Base-by-base conservation (phyloP, 2,113 vertebrate species). In the Periophthalmodon schlosseri region DNA sequence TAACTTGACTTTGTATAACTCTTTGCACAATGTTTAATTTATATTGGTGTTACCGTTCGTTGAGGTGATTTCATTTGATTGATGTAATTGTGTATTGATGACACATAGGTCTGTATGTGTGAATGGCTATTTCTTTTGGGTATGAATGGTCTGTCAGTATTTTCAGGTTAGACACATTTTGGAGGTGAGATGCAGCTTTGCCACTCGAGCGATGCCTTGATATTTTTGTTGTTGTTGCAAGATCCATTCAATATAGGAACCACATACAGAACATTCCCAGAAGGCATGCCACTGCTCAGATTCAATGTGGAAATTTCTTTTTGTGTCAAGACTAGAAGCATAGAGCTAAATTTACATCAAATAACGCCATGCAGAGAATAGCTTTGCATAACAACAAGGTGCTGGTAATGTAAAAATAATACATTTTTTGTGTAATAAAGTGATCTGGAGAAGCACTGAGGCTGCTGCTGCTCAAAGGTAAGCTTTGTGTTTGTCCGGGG, bases 1-100 rank as follows among this genome's bases (percentile, higher is more conserved):
- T 73, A 79, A 69, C 77, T 68, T 83, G 78, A 84, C 65, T 84
- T 74, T 80, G 75, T 89, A 74, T 85, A 77, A 70, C 81, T 86
- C 68, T 84, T 90, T 92, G 86, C 83, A 87, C 83, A 88, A 72
- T 87, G 75, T 91, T 56, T 90, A 88, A 90, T 90, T 92, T 91
- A 89, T 86, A 84, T 72, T 75, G 67, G 24, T 86, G 78, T 87
- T 79, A 34, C 60, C 47, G 46, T 85, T 72, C 33, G 71, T 83
- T 72, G n/a, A 77, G 70, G 57, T 84, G 77, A 52, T 86, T 89
- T 89, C 80, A 80, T 87, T 73, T 78, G 71, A 79, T 81, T 79
- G 67, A 57, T 76, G 63, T 81, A 34, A 66, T 28, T 28, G 71
- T 81, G 73, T 78, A 58, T 78, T 78, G 33, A 68, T 70, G 56